Evolutionary conservation across 2,888 invertebrate genomes (phyloP).

Genomic region (Lithophane leautieri): DNA sequence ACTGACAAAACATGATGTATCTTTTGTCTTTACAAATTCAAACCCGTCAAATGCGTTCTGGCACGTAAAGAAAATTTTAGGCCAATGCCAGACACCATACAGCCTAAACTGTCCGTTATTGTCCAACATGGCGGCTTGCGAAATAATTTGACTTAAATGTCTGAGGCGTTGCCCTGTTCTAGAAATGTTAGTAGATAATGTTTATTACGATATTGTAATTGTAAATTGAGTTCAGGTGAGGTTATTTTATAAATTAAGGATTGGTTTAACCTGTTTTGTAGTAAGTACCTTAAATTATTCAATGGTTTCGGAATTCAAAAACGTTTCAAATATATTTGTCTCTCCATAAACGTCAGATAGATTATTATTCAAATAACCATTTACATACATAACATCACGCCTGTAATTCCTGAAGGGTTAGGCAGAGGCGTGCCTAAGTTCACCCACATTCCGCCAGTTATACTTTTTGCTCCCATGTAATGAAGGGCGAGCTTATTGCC

Average conservation of each 20-base stretch:
- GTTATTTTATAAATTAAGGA: conserved; percentile 29
- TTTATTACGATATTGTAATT: conserved; percentile 50
- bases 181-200: conserved; percentile 29
- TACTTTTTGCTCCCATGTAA: too few relatives aligned
- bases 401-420: too few relatives aligned
- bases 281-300: neutral
- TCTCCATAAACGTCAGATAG: neutral
- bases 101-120: conserved; percentile 34
- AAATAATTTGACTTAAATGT: conserved; percentile 40
- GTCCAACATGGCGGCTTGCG: conserved; percentile 55
- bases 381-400: too few relatives aligned
- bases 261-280: conserved; percentile 26
- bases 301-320: neutral
- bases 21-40: conserved; percentile 43
- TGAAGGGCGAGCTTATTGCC: too few relatives aligned
- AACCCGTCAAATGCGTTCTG: conserved; percentile 21
- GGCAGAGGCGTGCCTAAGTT: too few relatives aligned
- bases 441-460: too few relatives aligned
- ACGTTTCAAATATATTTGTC: neutral
- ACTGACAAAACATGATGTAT: neutral
- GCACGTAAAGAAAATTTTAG: conserved; percentile 46
- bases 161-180: conserved; percentile 52
- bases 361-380: neutral
- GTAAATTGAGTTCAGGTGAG: conserved; percentile 30
- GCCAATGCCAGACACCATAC: conserved; percentile 56